A percentile compares a stretch with the other conserved stretches of the same genome.
These are phyloP conservation scores for Cartodere bifasciata DNA, from an alignment of 2,888 invertebrate species.

Conservation along the genomic window DNA sequence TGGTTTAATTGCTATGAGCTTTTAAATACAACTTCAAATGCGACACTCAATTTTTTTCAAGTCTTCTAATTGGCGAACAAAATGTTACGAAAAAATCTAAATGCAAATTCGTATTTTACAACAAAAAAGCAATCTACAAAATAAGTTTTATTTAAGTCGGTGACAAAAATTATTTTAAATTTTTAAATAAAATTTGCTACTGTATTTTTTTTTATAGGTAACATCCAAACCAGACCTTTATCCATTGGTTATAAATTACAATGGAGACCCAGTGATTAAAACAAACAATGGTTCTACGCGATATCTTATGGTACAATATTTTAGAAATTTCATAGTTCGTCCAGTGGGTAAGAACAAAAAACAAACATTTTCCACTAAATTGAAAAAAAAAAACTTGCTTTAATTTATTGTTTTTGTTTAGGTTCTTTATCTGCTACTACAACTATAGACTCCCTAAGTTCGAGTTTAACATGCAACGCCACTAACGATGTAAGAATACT, in stretches of 20 bases:
- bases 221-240: slow-evolving; percentile 78
- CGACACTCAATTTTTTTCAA: no score
- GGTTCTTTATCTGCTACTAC: slow-evolving; percentile 73
- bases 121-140: no score
- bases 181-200: no score
- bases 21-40: no score
- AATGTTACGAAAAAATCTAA: no score
- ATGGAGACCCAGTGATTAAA: slow-evolving; percentile 49
- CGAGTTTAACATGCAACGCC: slow-evolving; percentile 75
- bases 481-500: slow-evolving; percentile 69
- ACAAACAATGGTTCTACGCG: slow-evolving; percentile 57
- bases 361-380: not conserved
- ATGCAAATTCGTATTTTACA: no score
- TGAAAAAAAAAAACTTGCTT: not conserved
- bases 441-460: slow-evolving; percentile 75
- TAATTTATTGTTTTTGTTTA: slow-evolving; percentile 26
- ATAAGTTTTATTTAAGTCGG: no score
- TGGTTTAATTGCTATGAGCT: no score
- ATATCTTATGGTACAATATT: slow-evolving; percentile 75
- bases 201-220: no score
- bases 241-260: slow-evolving; percentile 70
- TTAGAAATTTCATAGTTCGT: slow-evolving; percentile 64
- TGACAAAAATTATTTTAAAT: no score
- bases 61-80: no score
- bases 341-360: slow-evolving; percentile 44